These are phyloP conservation scores for Aspiorhynchus laticeps DNA, from an alignment of 2,113 vertebrate species.

Conservation along the genomic window DNA sequence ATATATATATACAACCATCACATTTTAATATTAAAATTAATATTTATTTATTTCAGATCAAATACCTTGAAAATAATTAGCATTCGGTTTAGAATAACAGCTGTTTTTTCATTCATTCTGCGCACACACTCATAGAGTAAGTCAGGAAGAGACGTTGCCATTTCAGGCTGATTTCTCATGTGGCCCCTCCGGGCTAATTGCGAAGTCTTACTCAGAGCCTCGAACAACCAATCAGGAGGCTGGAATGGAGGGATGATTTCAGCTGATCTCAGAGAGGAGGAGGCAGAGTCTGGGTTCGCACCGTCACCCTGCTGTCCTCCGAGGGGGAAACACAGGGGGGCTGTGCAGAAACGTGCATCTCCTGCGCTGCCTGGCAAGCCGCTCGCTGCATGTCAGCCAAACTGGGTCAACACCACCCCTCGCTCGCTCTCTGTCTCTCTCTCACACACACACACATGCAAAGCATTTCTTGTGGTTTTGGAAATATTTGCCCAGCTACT, in stretches of 20 bases:
- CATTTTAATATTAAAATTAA: too few relatives aligned
- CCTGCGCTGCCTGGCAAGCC: constrained; percentile 52
- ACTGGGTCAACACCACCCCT: constrained; percentile 61
- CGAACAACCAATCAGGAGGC: constrained; percentile 36
- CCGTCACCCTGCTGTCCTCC: constrained; percentile 24
- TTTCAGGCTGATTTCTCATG: constrained; percentile 42
- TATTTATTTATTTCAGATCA: too few relatives aligned
- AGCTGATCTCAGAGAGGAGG: constrained; percentile 39
- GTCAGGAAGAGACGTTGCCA: constrained; percentile 28
- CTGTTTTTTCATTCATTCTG: background rate
- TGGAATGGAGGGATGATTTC: constrained; percentile 35
- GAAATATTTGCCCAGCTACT: constrained; percentile 22
- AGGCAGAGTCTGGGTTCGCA: constrained; percentile 6
- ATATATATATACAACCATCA: too few relatives aligned
- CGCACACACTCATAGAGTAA: background rate
- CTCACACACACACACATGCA: constrained; percentile 20
- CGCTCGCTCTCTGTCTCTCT: background rate
- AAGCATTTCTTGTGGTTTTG: background rate
- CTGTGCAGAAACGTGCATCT: constrained; percentile 40
- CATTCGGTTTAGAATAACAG: background rate
- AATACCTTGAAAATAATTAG: background rate
- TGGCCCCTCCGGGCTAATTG: constrained; percentile 45
- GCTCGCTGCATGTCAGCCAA: constrained; percentile 60
- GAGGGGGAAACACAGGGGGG: constrained; percentile 29
- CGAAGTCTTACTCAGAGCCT: constrained; percentile 44